Evolutionary conservation across 2,797 vertebrate genomes (phyloP).

Genomic region (Coregonus sp.): DNA sequence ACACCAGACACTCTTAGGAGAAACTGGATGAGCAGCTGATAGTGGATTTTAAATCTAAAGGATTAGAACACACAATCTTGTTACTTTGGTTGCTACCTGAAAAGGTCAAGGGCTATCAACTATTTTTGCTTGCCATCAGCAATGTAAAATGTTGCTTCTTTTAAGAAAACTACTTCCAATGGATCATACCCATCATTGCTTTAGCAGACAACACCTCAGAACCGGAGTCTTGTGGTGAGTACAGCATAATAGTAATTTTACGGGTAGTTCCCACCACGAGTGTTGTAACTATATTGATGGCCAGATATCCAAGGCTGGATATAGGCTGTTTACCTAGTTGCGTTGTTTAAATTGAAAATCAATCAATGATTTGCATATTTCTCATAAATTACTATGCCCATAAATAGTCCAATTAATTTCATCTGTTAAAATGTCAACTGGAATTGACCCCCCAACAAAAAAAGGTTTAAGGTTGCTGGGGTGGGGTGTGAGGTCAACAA

Average conservation of each 20-base stretch:
- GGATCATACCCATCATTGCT: background rate
- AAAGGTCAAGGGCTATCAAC: background rate
- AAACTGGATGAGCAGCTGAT: background rate
- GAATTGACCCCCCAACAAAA: background rate
- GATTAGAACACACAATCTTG: background rate
- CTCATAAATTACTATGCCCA: slow-evolving; percentile 9
- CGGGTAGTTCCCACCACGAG: background rate
- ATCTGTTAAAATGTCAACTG: slow-evolving; percentile 14
- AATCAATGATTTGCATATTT: background rate
- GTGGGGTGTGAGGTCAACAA: slow-evolving; percentile 59
- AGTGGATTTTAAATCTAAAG: background rate
- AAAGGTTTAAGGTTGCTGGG: slow-evolving; percentile 38
- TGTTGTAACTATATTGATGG: background rate
- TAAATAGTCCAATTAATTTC: slow-evolving; percentile 4
- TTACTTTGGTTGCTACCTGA: background rate
- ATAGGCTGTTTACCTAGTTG: background rate
- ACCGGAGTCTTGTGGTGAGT: no score
- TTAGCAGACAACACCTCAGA: background rate
- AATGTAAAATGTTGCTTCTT: background rate
- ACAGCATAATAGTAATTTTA: background rate
- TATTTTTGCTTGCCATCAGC: background rate
- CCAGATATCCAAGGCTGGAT: background rate
- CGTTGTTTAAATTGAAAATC: background rate
- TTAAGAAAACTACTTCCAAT: background rate
- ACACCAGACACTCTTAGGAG: background rate